Evolutionary conservation across 2,888 invertebrate genomes (phyloP).

Genomic region (Alloscopus bannaensis): DNA sequence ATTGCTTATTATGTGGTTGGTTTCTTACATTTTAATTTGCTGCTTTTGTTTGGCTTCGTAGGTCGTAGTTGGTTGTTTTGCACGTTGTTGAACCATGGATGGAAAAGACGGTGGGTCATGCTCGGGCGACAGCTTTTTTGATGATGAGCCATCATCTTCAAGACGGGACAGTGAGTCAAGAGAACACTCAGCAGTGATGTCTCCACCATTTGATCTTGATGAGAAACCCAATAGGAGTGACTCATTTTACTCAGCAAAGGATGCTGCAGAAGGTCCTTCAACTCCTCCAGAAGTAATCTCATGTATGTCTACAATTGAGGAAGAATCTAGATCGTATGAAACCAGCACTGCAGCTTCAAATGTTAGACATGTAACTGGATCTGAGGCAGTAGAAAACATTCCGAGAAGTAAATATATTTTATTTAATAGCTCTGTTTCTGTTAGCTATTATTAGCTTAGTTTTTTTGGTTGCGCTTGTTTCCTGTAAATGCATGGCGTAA

Average conservation of each 20-base stretch:
- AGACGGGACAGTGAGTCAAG: conserved; percentile 5
- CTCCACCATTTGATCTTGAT: conserved; percentile 4
- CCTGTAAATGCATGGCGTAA: no score
- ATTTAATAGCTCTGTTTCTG: no score
- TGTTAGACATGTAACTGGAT: conserved; percentile 27
- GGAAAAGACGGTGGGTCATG: conserved; percentile 5
- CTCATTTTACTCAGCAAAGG: neutral
- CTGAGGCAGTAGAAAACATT: neutral
- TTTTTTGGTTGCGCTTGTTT: no score
- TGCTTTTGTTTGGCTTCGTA: conserved; percentile 3
- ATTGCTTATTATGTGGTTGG: no score
- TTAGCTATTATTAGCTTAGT: no score
- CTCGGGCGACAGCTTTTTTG: conserved; percentile 38
- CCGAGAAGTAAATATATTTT: no score
- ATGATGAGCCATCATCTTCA: conserved; percentile 34
- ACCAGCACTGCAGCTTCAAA: conserved; percentile 39
- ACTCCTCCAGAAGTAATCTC: conserved; percentile 7
- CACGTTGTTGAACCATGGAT: conserved; percentile 16
- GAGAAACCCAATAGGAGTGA: conserved; percentile 33
- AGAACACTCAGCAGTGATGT: neutral
- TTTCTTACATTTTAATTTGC: neutral
- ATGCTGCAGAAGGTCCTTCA: conserved; percentile 23
- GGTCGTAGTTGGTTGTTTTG: neutral
- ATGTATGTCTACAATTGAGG: conserved; percentile 57
- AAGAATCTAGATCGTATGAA: conserved; percentile 48